Base-by-base conservation (phyloP, 2,113 vertebrate genomes). In the Chitala chitala region DNA sequence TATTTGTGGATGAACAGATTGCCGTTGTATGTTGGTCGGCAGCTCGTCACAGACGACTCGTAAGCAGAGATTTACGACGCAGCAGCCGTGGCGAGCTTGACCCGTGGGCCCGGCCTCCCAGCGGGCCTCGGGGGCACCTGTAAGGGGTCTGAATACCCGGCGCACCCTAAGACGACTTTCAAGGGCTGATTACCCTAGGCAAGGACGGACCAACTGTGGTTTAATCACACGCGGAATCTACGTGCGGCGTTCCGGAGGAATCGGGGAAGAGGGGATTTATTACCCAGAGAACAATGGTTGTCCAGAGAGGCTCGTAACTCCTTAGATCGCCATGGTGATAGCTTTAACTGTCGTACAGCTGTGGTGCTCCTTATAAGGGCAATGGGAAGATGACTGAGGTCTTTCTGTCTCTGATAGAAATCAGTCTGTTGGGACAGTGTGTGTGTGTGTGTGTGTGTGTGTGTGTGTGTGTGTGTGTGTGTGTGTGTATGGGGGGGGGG, bases 281-380 rank as follows among this genome's bases (percentile, higher is more conserved):
- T 59, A 61, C 71, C 31, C 42, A 17, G 33, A 56, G 71, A 77
- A 77, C 76, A 77, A 77, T 77, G 63, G 71, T 48, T 42, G 40
- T 77, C 76, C 76, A 69, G 59, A 72, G 70, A 63, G 75, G 59
- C 54, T 61, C 72, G 40, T 77, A 73, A 73, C 61, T 73, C 54
- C 75, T 76, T 59, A 73, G 64, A 73, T 77, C 71, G 50, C 76
- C 76, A 73, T 73, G 71, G 76, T 61, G 76, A 77, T 73, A 73
- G 65, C 51, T 72, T 73, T 69, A 73, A 76, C 69, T 69, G n/a
- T 22, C 20, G 48, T 55, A 38, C 70, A 68, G 70, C 76, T 64
- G 53, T 40, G 42, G 17, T 5, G 40, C 42, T 64, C 65, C 53
- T 46, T 36, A 54, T n/a, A 68, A 46, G 74, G 59, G 61, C 36